phyloP scores from a whole-genome alignment of 1,140 invertebrate species.

The Drosophila orena region DNA sequence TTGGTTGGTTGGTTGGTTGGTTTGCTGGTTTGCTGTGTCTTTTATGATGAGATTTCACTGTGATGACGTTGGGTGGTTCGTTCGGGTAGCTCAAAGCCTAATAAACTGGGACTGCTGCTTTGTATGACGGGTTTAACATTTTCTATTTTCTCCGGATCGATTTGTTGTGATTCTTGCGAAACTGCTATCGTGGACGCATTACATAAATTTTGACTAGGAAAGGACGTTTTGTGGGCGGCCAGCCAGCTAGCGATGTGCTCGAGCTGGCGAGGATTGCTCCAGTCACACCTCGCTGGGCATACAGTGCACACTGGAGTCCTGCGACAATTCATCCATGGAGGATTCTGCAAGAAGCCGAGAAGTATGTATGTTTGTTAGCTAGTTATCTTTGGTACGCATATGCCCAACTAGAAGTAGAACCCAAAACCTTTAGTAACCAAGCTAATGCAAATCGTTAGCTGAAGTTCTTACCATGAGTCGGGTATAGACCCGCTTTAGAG shows the following conservation, averaged over 20 bases:
- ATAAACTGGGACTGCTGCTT: conserved; percentile 46
- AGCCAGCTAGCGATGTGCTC: conserved; percentile 66
- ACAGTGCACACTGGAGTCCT: conserved; percentile 91
- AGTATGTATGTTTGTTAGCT: background rate
- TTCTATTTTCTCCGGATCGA: conserved; percentile 15
- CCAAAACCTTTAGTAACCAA: too few species aligned
- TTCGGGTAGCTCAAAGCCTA: conserved; percentile 64
- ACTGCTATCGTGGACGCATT: conserved; percentile 38
- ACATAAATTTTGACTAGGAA: conserved; percentile 83
- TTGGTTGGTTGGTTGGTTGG: conserved; percentile 17
- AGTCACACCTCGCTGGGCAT: conserved; percentile 91
- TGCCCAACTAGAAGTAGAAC: too few species aligned
- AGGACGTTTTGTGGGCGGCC: conserved; percentile 60
- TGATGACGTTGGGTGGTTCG: conserved; percentile 29
- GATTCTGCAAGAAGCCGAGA: conserved; percentile 87
- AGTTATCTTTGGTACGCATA: conserved; percentile 28
- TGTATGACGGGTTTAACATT: conserved; percentile 20
- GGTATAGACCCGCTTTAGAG: conserved; percentile 77
- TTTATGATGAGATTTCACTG: conserved; percentile 40
- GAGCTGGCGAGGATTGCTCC: conserved; percentile 73
- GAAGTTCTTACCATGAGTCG: conserved; percentile 74
- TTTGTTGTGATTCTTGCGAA: conserved; percentile 19
- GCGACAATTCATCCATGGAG: conserved; percentile 92
- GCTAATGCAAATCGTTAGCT: too few species aligned
- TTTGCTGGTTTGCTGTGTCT: conserved; percentile 23